Evolutionary conservation across 2,888 invertebrate genomes (phyloP), one percentile per base, ranked within the genome.

Genomic region (Liposcelis brunnea): DNA sequence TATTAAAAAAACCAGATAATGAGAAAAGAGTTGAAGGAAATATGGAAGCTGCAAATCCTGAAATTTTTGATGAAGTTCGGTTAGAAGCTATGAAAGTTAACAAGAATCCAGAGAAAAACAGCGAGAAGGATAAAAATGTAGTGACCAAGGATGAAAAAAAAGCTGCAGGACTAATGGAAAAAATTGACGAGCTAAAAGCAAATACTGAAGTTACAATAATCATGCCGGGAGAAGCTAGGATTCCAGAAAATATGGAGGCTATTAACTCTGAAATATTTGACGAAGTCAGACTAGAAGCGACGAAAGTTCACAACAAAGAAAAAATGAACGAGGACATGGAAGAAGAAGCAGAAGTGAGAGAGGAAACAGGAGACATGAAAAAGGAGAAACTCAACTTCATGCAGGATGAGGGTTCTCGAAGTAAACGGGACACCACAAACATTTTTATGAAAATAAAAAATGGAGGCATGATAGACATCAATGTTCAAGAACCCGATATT

Each of bases 401-500:
- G n/a, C n/a, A n/a, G n/a, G 34, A 46, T 18, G 36, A 43, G 10
- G 42, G 46, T 3, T 43, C 8, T 8, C 32, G 35, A 11, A 43
- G 26, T 8, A 44, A 45, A 26, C 33, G 35, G 8, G 45, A 42
- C 7, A 44, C 42, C 33, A 26, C 32, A 31, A 46, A 26, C 21
- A 8, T 42, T 26, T 26, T 26, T 8, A 26, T 26, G 26, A 26
- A 26, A 26, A 26, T 26, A 26, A 26, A 26, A 26, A 26, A 26
- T 8, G 26, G 26, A 26, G 26, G 26, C 26, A 26, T 26, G 26
- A 26, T 26, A 26, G 26, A 26, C 26, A 26, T 26, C 26, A 26
- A 26, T 26, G 26, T 26, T 26, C 26, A 26, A 26, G 26, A 26
- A 26, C 26, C 26, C 26, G 26, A 26, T 26, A 26, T 26, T 26